Percentiles rank a stretch among this genome's conserved stretches.
These are phyloP conservation scores for Rhagium mordax DNA, from an alignment of 2,888 invertebrate species.

Conservation along the genomic window DNA sequence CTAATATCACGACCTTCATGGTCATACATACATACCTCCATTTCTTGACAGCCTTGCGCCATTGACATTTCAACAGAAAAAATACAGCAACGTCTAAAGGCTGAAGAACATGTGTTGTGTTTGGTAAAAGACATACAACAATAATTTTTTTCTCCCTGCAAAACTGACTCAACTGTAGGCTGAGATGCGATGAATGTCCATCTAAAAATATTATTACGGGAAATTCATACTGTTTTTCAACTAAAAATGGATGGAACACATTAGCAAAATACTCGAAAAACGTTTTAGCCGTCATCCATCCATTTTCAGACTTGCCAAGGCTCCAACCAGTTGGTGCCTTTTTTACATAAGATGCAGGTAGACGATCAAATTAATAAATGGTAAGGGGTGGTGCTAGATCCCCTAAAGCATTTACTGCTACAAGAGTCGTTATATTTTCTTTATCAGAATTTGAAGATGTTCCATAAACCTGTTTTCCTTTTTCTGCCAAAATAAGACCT, in stretches of 20 bases:
- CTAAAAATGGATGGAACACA: neutral
- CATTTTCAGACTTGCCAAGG: no score
- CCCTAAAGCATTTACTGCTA: conserved; percentile 14
- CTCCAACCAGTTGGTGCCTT: no score
- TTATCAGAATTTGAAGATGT: conserved; percentile 20
- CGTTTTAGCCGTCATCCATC: no score
- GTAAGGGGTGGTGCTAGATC: conserved; percentile 3
- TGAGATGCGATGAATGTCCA: neutral
- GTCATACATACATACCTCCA: neutral
- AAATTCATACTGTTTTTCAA: neutral
- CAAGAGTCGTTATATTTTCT: conserved; percentile 18
- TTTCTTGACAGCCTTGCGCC: neutral
- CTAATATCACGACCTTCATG: neutral
- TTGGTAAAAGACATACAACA: neutral
- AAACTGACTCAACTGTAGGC: neutral
- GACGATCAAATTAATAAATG: no score
- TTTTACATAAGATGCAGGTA: no score
- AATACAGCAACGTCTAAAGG: neutral
- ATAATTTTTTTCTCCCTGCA: neutral
- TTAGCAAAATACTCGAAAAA: no score
- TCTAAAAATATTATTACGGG: neutral
- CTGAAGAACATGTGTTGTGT: no score
- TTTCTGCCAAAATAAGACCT: neutral
- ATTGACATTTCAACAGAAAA: neutral
- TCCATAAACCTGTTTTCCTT: conserved; percentile 11